Evolutionary conservation across 2,888 invertebrate species (phyloP).

Genomic region (Pristionchus japonicus): DNA sequence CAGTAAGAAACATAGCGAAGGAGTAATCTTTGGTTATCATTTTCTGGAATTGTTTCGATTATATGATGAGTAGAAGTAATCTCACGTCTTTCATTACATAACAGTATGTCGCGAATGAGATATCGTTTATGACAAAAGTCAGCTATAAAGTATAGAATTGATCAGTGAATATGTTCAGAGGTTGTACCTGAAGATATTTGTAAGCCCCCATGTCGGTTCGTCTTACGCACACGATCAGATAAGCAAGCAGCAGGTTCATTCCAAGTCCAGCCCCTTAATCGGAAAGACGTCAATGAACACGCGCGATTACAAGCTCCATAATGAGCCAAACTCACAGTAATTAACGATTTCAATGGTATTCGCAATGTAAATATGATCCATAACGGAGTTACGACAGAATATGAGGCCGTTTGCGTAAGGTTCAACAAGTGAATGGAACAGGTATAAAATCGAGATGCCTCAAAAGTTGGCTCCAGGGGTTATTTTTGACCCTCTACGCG

Average conservation of each 20-base stretch:
- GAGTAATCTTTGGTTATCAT: background rate
- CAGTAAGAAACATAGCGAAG: background rate
- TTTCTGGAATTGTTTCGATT: background rate
- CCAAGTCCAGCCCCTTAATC: background rate
- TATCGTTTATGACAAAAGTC: background rate
- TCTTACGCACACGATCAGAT: background rate
- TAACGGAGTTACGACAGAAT: background rate
- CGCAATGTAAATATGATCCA: background rate
- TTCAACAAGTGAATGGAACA: no score
- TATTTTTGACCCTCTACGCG: no score
- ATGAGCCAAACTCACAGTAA: background rate
- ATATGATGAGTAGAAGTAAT: no score
- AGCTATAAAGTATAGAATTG: background rate
- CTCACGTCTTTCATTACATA: background rate
- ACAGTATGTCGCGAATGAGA: background rate
- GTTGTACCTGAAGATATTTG: background rate
- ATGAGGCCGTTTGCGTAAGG: no score
- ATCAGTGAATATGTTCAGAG: background rate
- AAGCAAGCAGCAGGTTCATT: background rate
- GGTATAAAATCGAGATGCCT: no score
- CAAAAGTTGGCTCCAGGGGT: no score
- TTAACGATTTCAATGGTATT: background rate
- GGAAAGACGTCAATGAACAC: no score
- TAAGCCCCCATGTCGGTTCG: background rate
- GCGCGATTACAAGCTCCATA: background rate